phyloP scores from a whole-genome alignment of 2,113 vertebrate species.

The Rhegmatorhina hoffmannsi region DNA sequence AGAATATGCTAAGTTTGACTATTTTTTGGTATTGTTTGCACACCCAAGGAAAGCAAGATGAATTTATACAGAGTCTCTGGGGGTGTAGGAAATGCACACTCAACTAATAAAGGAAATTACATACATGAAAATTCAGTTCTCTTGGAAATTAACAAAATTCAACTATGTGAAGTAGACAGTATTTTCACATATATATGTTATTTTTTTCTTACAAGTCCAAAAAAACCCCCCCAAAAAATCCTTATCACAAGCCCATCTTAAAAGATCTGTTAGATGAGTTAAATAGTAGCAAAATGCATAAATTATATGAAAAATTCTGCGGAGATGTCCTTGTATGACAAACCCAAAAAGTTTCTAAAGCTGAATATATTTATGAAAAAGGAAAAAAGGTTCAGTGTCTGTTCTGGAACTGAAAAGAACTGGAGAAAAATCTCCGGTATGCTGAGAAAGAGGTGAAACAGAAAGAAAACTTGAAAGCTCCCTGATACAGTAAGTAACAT shows the following conservation, averaged over 20 bases:
- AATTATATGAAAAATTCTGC: neutral
- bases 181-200: neutral
- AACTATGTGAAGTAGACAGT: neutral
- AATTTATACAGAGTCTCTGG: conserved; percentile 28
- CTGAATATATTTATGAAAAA: neutral
- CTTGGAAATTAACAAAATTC: conserved; percentile 14
- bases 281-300: neutral
- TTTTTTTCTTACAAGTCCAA: neutral
- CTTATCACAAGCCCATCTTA: neutral
- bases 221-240: neutral
- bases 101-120: conserved; percentile 18
- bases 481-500: neutral
- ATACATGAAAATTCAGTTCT: neutral
- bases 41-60: neutral
- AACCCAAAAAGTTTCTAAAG: neutral
- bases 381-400: neutral
- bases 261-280: neutral
- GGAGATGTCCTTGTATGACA: neutral
- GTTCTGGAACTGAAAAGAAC: neutral
- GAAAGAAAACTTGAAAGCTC: conserved; percentile 14
- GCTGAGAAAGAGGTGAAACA: neutral
- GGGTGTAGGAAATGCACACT: conserved; percentile 1
- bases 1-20: conserved; percentile 12
- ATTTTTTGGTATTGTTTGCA: conserved; percentile 36
- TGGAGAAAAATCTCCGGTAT: neutral